These are phyloP conservation scores for Acanthurus leucopareius DNA, from an alignment of 2,797 vertebrate species.

Conservation along the genomic window DNA sequence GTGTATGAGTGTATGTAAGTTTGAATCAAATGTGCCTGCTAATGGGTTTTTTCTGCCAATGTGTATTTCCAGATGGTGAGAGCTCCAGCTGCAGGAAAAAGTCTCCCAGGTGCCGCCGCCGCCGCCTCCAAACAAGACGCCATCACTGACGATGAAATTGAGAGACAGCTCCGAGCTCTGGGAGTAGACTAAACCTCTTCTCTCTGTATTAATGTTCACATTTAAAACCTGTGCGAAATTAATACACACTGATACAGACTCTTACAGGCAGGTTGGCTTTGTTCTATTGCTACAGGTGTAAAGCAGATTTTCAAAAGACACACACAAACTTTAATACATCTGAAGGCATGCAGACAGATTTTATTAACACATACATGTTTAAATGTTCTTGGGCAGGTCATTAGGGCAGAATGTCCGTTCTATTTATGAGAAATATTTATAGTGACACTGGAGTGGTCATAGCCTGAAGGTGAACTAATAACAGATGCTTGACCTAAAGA, in stretches of 20 bases:
- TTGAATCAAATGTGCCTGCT: constrained; percentile 31
- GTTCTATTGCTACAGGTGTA: constrained; percentile 44
- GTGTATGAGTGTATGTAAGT: constrained; percentile 20
- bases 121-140: constrained; percentile 88
- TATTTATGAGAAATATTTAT: constrained; percentile 73
- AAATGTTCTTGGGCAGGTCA: constrained; percentile 32
- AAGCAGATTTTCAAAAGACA: constrained; percentile 20
- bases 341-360: constrained; percentile 36
- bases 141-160: constrained; percentile 98
- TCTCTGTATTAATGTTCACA: constrained; percentile 37
- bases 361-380: constrained; percentile 38
- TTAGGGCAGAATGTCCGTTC: constrained; percentile 34
- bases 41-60: constrained; percentile 42
- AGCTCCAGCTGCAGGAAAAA: constrained; percentile 92
- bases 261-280: constrained; percentile 44
- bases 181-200: constrained; percentile 91
- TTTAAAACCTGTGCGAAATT: constrained; percentile 43
- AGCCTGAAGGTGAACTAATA: constrained; percentile 34
- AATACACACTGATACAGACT: constrained; percentile 58
- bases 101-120: constrained; percentile 80
- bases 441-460: constrained; percentile 16
- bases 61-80: constrained; percentile 92
- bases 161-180: constrained; percentile 96
- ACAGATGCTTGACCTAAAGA: constrained; percentile 32
- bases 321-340: background rate